Base-by-base conservation (phyloP, 92 coral and sea anemone genomes). In the Parazoanthus darwini region DNA sequence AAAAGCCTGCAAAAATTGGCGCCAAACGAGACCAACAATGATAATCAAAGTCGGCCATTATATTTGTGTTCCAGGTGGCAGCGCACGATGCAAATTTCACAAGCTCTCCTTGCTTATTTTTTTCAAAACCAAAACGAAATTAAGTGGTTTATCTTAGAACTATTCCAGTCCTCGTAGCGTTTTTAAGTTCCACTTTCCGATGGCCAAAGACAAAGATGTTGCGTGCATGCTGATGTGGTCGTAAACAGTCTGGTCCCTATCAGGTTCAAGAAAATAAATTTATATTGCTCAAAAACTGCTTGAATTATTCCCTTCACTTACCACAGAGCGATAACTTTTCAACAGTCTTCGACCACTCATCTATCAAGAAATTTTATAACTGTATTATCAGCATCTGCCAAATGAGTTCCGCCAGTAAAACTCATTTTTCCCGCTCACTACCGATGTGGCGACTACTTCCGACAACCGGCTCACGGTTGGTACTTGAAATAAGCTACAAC, bases 401-500 rank as follows among this genome's bases (percentile, higher is more conserved):
- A 29, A 16, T 5, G 5, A 68, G 74, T 68, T 72, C n/a, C 77
- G 42, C 16, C 38, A 33, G 77, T 20, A 2, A 72, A 46, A 46
- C 8, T 46, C 33, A 22, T 72, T 14, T 68, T 72, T 26, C 77
- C 37, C 77, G 77, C 77, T 72, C 77, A 72, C 11, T 26, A 11
- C 43, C 14, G 77, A 26, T 72, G 6, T 11, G n/a, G n/a, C 9
- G 77, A 26, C n/a, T 42, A 72, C 77, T 72, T 72, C 77, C 77
- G 77, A 38, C 16, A 26, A 18, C 16, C 15, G 33, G 39, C 77
- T 38, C 42, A 39, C 42, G 42, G 3, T 39, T 9, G 18, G 42
- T 72, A 72, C 77, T 72, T 72, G 38, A 72, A 29, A 72, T 72
- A 72, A 29, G 77, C 77, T 26, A 72, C 10, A 71, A 71, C 14